Evolutionary conservation across 2,888 invertebrate genomes (phyloP).

Genomic region (Papilio protenor): DNA sequence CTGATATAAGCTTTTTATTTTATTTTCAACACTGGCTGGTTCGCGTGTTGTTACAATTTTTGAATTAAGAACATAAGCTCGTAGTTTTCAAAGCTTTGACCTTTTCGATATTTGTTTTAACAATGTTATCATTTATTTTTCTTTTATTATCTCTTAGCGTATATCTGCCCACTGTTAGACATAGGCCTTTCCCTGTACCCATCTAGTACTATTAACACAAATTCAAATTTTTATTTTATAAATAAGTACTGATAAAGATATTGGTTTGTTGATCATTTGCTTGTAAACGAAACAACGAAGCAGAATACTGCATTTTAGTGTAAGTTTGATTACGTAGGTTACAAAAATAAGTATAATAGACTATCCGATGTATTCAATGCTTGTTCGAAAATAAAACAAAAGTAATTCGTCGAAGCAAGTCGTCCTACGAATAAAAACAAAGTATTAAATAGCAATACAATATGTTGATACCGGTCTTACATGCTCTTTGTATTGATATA

Average conservation of each 20-base stretch:
- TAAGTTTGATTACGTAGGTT: neutral
- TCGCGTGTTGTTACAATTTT: slow-evolving; percentile 7
- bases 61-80: slow-evolving; percentile 21
- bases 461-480: slow-evolving; percentile 33
- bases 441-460: slow-evolving; percentile 23
- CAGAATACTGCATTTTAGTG: neutral
- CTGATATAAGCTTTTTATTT: slow-evolving; percentile 43
- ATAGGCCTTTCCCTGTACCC: no score
- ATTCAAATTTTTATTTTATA: slow-evolving; percentile 5
- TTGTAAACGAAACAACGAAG: neutral
- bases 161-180: neutral
- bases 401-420: neutral
- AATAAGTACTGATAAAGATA: slow-evolving; percentile 17
- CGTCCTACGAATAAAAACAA: slow-evolving; percentile 25
- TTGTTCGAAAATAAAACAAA: slow-evolving; percentile 20
- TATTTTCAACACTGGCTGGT: slow-evolving; percentile 37
- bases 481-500: slow-evolving; percentile 42
- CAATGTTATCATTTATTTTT: no score
- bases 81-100: neutral
- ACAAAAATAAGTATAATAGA: slow-evolving; percentile 3
- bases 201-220: neutral
- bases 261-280: neutral
- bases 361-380: slow-evolving; percentile 3
- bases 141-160: slow-evolving; percentile 60
- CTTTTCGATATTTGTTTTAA: neutral